phyloP scores from a whole-genome alignment of 2,113 vertebrate genomes.

The mouse (Mus musculus) region DNA sequence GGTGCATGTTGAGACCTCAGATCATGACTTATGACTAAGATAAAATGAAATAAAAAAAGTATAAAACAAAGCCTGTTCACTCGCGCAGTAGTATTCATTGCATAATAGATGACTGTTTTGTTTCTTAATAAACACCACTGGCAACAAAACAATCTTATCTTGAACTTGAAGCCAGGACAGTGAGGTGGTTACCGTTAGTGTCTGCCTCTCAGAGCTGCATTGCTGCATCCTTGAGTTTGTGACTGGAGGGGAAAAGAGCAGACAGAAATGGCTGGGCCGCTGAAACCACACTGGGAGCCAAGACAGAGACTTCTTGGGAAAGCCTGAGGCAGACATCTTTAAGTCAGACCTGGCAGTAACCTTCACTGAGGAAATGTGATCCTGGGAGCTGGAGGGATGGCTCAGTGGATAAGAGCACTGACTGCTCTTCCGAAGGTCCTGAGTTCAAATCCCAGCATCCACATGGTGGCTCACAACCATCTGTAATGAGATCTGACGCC shows the following conservation, averaged over 20 bases:
- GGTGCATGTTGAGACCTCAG: not conserved
- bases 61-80: not conserved
- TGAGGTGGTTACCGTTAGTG: not conserved
- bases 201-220: not conserved
- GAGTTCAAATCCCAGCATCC: no score
- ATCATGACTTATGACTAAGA: constrained; percentile 3
- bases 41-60: constrained; percentile 38
- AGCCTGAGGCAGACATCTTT: not conserved
- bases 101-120: not conserved
- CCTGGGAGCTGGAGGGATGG: not conserved
- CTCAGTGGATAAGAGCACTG: no score
- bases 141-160: not conserved
- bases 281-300: not conserved
- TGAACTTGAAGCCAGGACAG: not conserved
- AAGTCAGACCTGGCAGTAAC: not conserved
- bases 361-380: not conserved
- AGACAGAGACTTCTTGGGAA: not conserved
- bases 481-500: no score
- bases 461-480: no score
- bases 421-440: no score
- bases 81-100: not conserved
- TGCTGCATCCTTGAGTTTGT: not conserved
- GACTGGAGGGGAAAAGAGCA: fast-evolving
- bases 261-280: not conserved
- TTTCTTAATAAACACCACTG: not conserved